Evolutionary conservation across 2,888 invertebrate species (phyloP).

Genomic region (Eupithecia centaureata): DNA sequence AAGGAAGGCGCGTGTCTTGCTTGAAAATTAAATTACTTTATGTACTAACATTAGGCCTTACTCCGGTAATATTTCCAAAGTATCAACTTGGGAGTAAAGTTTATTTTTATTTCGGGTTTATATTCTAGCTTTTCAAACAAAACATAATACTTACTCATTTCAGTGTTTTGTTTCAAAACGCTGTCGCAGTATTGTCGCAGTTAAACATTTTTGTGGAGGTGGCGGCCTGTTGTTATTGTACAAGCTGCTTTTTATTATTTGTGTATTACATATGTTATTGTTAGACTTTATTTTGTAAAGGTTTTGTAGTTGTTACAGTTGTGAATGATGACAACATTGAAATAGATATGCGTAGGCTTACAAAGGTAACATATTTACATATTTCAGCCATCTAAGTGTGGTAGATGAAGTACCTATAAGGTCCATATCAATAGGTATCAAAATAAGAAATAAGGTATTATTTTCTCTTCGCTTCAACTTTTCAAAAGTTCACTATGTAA

Average conservation of each 20-base stretch:
- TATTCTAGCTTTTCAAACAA: neutral
- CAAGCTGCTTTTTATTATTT: constrained; percentile 2
- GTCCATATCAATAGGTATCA: too few species aligned
- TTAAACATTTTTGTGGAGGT: neutral
- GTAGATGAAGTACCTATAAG: neutral
- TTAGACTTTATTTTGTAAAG: neutral
- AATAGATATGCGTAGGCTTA: neutral
- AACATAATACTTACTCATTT: constrained; percentile 2
- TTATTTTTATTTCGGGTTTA: neutral
- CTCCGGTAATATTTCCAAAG: neutral
- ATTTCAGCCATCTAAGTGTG: neutral
- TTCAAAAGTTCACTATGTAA: too few species aligned
- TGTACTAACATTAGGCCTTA: neutral
- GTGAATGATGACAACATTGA: neutral
- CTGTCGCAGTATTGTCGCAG: neutral
- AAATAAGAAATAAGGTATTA: too few species aligned
- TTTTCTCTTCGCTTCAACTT: too few species aligned
- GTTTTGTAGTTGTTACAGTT: neutral
- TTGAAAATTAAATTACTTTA: neutral
- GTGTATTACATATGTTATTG: neutral
- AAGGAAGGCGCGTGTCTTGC: neutral
- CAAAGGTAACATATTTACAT: neutral
- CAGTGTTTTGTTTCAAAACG: neutral
- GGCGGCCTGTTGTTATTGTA: neutral
- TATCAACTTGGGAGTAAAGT: neutral